Conservation (phyloP, 2,888 invertebrate genomes). For the Eledone cirrhosa region DNA sequence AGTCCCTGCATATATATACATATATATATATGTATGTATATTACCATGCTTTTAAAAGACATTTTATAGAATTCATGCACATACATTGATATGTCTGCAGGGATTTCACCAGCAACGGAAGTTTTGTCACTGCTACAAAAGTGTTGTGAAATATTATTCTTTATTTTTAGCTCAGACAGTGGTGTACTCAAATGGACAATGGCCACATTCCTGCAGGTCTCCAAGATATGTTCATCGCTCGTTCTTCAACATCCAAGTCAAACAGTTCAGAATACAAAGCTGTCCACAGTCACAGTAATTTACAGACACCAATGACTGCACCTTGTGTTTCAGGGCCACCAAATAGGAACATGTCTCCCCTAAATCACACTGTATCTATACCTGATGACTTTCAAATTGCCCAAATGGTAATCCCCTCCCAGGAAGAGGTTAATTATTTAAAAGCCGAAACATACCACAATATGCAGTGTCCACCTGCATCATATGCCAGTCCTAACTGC, state of each 20-base stretch:
- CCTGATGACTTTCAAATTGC: conserved; percentile 25
- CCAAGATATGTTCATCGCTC: conserved; percentile 18
- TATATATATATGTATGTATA: no score
- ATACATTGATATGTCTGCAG: no score
- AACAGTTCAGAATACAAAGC: not conserved
- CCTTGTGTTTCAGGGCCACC: not conserved
- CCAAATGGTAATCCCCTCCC: not conserved
- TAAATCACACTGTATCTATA: conserved; percentile 4
- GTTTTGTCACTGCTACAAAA: conserved; percentile 3
- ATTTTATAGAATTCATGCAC: no score
- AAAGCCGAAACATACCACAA: not conserved
- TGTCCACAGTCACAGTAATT: not conserved
- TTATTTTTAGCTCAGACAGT: conserved; percentile 46
- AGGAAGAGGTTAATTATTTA: conserved; percentile 10
- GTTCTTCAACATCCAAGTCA: not conserved
- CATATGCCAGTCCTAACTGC: not conserved
- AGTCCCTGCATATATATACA: no score
- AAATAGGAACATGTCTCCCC: not conserved
- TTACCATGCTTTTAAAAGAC: no score
- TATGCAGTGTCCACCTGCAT: not conserved
- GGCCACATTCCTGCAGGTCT: conserved; percentile 43
- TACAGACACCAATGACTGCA: not conserved
- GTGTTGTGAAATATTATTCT: conserved; percentile 33
- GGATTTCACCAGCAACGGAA: no score
- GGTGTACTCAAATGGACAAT: conserved; percentile 50